These are phyloP conservation scores for Myocastor coypus DNA, from an alignment of 2,113 vertebrate species.

Conservation along the genomic window DNA sequence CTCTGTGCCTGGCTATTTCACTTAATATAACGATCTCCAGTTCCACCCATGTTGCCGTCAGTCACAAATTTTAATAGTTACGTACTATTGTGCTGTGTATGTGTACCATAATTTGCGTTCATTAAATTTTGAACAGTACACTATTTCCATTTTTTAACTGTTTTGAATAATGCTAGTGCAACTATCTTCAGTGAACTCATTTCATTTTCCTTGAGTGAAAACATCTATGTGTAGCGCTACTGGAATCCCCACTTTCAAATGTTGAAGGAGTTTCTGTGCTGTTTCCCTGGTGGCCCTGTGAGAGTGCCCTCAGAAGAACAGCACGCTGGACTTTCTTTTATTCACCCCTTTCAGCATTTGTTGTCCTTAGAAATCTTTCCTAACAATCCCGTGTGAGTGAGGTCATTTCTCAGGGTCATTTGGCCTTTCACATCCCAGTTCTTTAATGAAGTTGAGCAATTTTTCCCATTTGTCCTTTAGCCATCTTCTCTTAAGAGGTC, in stretches of 20 bases:
- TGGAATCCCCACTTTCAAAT: neutral
- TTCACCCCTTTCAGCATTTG: neutral
- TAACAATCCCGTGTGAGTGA: neutral
- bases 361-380: neutral
- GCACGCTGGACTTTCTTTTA: neutral
- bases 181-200: neutral
- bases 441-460: neutral
- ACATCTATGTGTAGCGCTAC: neutral
- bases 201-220: neutral
- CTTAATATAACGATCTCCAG: neutral
- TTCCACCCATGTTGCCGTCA: neutral
- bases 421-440: neutral
- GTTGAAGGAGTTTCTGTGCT: neutral
- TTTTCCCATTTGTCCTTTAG: neutral
- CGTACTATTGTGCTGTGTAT: too few relatives aligned
- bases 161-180: neutral
- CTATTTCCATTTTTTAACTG: neutral
- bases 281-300: neutral
- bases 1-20: neutral
- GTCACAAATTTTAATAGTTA: neutral
- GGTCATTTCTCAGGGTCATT: neutral
- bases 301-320: neutral
- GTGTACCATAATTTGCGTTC: neutral
- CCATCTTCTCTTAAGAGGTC: neutral
- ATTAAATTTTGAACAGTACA: neutral